Conservation (phyloP, 2,888 invertebrate genomes). For the Nomada fucata region DNA sequence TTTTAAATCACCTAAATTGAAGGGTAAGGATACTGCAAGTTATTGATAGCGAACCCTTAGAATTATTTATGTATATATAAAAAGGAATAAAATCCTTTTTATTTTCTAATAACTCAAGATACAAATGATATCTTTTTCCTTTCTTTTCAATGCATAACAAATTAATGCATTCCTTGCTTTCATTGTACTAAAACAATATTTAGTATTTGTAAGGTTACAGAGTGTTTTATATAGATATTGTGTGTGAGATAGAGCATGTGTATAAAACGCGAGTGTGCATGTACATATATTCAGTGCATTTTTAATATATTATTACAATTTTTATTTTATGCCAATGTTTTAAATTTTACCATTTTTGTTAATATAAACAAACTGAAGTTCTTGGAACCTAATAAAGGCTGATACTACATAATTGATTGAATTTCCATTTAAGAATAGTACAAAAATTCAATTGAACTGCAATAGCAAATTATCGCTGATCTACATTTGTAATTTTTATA, state of each 20-base stretch:
- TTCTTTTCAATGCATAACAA: constrained; percentile 25
- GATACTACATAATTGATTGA: constrained; percentile 45
- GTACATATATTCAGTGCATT: constrained; percentile 10
- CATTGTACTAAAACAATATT: constrained; percentile 34
- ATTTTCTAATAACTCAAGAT: constrained; percentile 22
- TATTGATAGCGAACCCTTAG: constrained; percentile 11
- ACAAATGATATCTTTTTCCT: constrained; percentile 15
- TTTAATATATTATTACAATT: constrained; percentile 23
- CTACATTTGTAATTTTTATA: constrained; percentile 74
- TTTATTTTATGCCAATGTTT: constrained; percentile 30
- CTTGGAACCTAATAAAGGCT: constrained; percentile 52
- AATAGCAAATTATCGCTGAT: constrained; percentile 77
- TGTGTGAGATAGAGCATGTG: neutral
- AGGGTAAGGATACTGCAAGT: constrained; percentile 15
- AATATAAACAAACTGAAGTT: constrained; percentile 17
- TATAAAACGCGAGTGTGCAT: neutral
- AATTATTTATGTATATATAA: constrained; percentile 31
- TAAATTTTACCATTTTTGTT: constrained; percentile 30
- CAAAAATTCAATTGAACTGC: constrained; percentile 78
- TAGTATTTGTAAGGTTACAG: constrained; percentile 19
- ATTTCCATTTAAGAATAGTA: constrained; percentile 15
- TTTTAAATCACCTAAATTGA: neutral
- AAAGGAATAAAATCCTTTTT: constrained; percentile 31
- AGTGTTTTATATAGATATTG: neutral
- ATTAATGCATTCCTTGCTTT: constrained; percentile 1